Conservation (phyloP, 2,797 vertebrate genomes). For the Carduelis carduelis region DNA sequence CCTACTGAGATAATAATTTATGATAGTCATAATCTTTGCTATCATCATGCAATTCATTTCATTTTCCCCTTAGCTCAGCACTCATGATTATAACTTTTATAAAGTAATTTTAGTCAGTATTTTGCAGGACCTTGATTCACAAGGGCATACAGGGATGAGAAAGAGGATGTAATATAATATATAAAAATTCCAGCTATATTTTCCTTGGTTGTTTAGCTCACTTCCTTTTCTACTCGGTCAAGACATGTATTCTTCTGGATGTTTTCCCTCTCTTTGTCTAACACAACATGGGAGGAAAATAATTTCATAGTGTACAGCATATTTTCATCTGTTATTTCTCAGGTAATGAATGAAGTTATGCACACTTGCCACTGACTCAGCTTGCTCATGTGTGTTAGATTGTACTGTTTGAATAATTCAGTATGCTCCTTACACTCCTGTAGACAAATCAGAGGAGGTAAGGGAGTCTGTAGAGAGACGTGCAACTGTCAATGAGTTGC, state of each 20-base stretch:
- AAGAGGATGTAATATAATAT: not conserved
- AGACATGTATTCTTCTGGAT: not conserved
- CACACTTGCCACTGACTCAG: not conserved
- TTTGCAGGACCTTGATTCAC: not conserved
- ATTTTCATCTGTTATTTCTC: not conserved
- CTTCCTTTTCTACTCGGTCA: not conserved
- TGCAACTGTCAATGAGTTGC: not conserved
- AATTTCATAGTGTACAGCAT: not conserved
- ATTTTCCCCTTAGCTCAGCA: constrained; percentile 23
- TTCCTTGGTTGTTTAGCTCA: not conserved
- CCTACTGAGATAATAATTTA: not conserved
- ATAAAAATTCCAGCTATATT: not conserved
- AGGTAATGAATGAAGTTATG: not conserved
- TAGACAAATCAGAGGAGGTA: not conserved
- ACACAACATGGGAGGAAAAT: not conserved
- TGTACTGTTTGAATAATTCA: not conserved
- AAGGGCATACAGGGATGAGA: not conserved
- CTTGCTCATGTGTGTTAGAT: not conserved
- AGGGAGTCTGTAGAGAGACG: not conserved
- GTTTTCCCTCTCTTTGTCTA: not conserved
- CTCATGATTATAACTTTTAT: constrained; percentile 3
- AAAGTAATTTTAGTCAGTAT: constrained; percentile 19
- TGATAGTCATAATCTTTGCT: not conserved
- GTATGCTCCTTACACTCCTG: not conserved
- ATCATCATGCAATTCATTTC: not conserved